Conservation (phyloP, 2,888 invertebrate genomes). For the Lapara coniferarum region DNA sequence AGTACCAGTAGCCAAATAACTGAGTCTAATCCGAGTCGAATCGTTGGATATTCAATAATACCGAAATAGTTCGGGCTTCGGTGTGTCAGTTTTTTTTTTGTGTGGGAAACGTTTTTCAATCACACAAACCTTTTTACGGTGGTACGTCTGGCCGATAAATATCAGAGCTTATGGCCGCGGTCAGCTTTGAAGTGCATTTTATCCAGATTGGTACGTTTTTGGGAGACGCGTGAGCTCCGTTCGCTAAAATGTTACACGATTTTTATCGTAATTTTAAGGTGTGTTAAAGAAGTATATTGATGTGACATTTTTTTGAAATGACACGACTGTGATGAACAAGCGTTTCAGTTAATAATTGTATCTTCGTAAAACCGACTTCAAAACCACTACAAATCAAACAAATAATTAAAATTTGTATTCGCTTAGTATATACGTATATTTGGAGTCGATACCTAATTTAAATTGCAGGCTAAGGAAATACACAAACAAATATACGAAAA, state of each 20-base stretch:
- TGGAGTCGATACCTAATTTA: too few species aligned
- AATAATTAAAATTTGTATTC: too few species aligned
- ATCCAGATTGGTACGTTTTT: slow-evolving; percentile 62
- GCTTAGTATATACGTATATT: too few species aligned
- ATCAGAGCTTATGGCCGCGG: slow-evolving; percentile 77
- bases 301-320: too few species aligned
- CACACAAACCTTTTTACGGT: slow-evolving; percentile 71
- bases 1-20: slow-evolving; percentile 73
- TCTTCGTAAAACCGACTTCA: too few species aligned
- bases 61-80: slow-evolving; percentile 38
- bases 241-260: slow-evolving; percentile 25
- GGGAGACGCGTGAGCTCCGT: slow-evolving; percentile 33
- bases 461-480: too few species aligned
- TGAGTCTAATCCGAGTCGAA: slow-evolving; percentile 75
- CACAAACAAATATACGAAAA: too few species aligned
- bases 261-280: slow-evolving; percentile 23
- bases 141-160: slow-evolving; percentile 72
- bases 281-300: too few species aligned
- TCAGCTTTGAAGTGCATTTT: slow-evolving; percentile 68
- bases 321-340: too few species aligned
- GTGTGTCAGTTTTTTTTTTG: slow-evolving; percentile 46
- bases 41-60: slow-evolving; percentile 77
- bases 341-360: too few species aligned
- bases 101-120: slow-evolving; percentile 79
- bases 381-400: too few species aligned